Evolutionary conservation across 2,797 vertebrate genomes (phyloP).

Genomic region (Thripadectes ignobilis): DNA sequence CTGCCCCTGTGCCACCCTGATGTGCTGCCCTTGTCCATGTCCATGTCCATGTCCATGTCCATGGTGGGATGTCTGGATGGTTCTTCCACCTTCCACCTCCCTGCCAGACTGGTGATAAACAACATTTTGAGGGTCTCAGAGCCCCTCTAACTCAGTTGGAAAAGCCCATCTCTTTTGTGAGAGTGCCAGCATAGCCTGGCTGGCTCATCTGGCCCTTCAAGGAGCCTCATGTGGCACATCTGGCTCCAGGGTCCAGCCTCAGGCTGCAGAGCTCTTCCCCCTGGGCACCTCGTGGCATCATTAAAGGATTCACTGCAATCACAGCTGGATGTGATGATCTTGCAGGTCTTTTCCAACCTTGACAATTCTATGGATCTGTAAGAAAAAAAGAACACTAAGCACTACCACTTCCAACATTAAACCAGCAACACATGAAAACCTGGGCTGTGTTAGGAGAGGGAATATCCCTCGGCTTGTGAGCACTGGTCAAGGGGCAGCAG

Average conservation of each 20-base stretch:
- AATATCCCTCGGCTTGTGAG: background rate
- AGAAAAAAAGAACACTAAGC: background rate
- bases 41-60: no score
- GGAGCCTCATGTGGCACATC: rapidly evolving
- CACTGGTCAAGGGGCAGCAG: background rate
- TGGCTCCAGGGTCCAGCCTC: background rate
- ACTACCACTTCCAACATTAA: background rate
- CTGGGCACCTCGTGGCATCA: background rate
- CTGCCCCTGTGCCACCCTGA: rapidly evolving
- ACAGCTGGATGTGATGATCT: background rate
- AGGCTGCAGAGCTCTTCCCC: background rate
- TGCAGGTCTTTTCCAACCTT: background rate
- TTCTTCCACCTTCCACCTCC: background rate
- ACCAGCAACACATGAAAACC: rapidly evolving
- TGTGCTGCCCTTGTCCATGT: background rate
- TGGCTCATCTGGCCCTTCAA: rapidly evolving
- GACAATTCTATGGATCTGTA: background rate
- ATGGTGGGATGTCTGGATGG: rapidly evolving
- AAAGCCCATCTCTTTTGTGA: background rate
- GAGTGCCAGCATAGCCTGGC: background rate
- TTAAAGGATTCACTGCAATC: background rate
- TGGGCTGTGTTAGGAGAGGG: background rate
- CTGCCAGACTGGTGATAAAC: background rate
- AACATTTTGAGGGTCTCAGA: rapidly evolving
- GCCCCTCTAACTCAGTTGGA: background rate